A percentile compares a stretch with the other conserved stretches of the same genome.
Conservation (phyloP, 2,113 vertebrate genomes). For the Eubucco bourcierii region DNA sequence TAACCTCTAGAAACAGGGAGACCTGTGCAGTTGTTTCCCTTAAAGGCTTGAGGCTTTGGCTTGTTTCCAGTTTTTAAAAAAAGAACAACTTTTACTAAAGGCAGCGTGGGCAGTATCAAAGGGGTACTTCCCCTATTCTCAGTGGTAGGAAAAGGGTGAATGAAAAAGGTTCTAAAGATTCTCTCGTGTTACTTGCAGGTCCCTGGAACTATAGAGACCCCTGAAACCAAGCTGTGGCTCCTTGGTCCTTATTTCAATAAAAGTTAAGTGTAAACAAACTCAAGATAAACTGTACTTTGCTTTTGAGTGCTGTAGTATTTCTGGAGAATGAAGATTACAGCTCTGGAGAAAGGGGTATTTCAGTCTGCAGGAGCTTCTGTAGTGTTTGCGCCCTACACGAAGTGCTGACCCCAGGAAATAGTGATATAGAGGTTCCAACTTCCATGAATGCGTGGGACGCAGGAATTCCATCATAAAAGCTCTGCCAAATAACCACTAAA, state of each 20-base stretch:
- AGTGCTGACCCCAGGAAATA: not conserved
- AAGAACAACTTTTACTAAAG: not conserved
- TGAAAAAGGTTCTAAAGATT: not conserved
- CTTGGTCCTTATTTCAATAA: slow-evolving; percentile 9
- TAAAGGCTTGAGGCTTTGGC: not conserved
- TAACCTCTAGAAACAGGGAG: not conserved
- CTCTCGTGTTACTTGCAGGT: slow-evolving; percentile 35
- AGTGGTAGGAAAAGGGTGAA: fast-evolving
- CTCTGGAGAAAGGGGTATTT: not conserved
- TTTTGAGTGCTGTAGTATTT: not conserved
- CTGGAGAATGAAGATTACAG: not conserved
- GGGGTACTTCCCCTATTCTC: not conserved
- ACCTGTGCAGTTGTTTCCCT: not conserved
- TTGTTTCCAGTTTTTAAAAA: not conserved
- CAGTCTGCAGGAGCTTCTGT: not conserved
- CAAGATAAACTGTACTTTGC: not conserved
- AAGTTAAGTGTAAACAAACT: not conserved
- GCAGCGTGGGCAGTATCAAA: fast-evolving
- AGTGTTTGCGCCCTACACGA: too few species aligned
- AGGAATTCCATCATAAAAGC: not conserved
- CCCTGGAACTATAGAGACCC: not conserved
- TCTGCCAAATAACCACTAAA: not conserved
- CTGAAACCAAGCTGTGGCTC: not conserved
- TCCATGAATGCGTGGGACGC: not conserved
- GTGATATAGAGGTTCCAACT: not conserved